Conservation (phyloP, 2,113 vertebrate species). For the Salvelinus namaycush region DNA sequence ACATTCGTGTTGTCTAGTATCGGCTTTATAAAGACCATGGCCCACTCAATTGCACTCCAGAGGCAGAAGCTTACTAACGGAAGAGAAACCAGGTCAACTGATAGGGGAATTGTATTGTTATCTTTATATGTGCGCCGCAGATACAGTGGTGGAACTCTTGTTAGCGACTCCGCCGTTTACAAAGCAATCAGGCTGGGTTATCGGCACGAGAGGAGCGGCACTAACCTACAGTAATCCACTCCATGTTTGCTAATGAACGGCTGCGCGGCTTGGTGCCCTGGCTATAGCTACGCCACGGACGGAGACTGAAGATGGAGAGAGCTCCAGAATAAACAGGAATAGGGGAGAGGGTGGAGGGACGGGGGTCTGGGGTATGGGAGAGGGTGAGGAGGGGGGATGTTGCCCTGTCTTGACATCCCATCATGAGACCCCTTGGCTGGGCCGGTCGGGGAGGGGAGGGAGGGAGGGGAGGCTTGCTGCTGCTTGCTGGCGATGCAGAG, state of each 20-base stretch:
- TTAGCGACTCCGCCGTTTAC: conserved; percentile 52
- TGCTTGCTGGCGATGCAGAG: conserved; percentile 68
- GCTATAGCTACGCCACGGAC: neutral
- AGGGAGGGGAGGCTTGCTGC: conserved; percentile 43
- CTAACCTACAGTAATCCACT: conserved; percentile 64
- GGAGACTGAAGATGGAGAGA: neutral
- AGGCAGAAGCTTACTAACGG: conserved; percentile 56
- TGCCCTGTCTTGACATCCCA: conserved; percentile 57
- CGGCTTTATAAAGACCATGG: conserved; percentile 45
- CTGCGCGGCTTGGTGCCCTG: conserved; percentile 26
- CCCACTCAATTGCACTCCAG: conserved; percentile 63
- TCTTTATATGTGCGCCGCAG: conserved; percentile 61
- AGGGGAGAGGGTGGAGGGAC: conserved; percentile 1
- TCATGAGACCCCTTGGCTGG: conserved; percentile 36
- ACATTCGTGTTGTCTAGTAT: conserved; percentile 60
- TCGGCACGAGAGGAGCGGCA: conserved; percentile 43
- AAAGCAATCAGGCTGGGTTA: conserved; percentile 61
- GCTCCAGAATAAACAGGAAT: neutral
- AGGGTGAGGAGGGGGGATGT: neutral
- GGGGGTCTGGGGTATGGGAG: neutral
- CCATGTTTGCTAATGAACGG: conserved; percentile 64
- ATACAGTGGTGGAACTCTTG: conserved; percentile 37
- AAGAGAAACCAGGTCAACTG: conserved; percentile 69
- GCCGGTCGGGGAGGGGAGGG: conserved; percentile 19
- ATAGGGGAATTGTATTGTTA: conserved; percentile 64